Evolutionary conservation across 2,888 invertebrate genomes (phyloP).

Genomic region (Carcina quercana): DNA sequence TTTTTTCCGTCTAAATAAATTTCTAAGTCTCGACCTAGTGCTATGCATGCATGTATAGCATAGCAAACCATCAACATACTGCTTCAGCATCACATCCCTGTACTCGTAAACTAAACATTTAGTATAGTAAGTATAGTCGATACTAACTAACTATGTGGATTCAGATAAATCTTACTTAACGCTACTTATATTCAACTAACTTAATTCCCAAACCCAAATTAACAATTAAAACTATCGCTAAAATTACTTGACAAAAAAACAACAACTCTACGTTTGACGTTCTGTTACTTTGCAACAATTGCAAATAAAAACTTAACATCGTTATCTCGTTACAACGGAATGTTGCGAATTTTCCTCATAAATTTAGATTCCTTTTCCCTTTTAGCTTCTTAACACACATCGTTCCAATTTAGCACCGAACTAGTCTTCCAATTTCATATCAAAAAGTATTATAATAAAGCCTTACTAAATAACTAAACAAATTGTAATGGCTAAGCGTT

Average conservation of each 20-base stretch:
- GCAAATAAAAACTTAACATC: slow-evolving; percentile 73
- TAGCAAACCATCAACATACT: slow-evolving; percentile 48
- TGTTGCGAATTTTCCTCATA: slow-evolving; percentile 47
- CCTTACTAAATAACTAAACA: slow-evolving; percentile 65
- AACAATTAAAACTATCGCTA: slow-evolving; percentile 68
- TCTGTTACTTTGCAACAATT: slow-evolving; percentile 55
- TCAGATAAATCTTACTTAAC: slow-evolving; percentile 71
- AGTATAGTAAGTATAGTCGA: too few species aligned
- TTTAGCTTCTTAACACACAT: slow-evolving; percentile 44
- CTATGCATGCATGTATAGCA: too few species aligned
- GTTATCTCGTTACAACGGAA: slow-evolving; percentile 51
- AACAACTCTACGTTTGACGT: slow-evolving; percentile 61
- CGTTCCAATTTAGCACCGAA: slow-evolving; percentile 71
- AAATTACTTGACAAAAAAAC: slow-evolving; percentile 64
- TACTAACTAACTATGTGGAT: slow-evolving; percentile 63
- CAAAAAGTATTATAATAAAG: slow-evolving; percentile 62
- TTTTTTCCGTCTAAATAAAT: slow-evolving; percentile 46
- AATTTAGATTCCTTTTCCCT: slow-evolving; percentile 33
- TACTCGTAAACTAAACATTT: slow-evolving; percentile 65
- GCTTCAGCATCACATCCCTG: slow-evolving; percentile 71
- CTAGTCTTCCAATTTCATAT: slow-evolving; percentile 71
- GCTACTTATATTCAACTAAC: slow-evolving; percentile 66
- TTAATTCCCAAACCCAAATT: slow-evolving; percentile 73
- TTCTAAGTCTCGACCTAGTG: slow-evolving; percentile 38
- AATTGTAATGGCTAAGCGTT: slow-evolving; percentile 63